Evolutionary conservation across 1,140 invertebrate genomes (phyloP).

Genomic region (Glomeris maerens): DNA sequence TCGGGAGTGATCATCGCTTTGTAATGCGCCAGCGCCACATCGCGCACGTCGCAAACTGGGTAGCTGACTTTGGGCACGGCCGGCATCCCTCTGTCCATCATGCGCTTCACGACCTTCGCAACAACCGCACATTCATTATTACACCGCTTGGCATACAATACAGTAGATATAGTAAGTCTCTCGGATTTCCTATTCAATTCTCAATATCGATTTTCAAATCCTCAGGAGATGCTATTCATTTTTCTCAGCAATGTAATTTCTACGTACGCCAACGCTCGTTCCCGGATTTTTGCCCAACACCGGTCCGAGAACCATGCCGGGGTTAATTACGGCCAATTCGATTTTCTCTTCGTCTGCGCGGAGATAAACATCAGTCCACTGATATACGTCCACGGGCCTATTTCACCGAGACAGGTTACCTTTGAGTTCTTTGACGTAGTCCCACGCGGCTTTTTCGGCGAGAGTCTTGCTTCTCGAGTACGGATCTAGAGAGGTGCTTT

Average conservation of each 20-base stretch:
- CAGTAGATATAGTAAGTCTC: too few relatives aligned
- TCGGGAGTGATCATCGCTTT: conserved; percentile 36
- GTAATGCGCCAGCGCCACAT: conserved; percentile 41
- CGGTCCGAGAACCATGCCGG: conserved; percentile 38
- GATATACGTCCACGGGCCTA: too few relatives aligned
- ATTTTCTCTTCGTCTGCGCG: conserved; percentile 35
- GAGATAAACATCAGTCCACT: too few relatives aligned
- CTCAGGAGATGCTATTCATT: too few relatives aligned
- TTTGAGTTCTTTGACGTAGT: conserved; percentile 36
- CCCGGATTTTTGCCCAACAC: conserved; percentile 31
- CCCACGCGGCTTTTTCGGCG: conserved; percentile 43
- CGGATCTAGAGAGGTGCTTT: conserved; percentile 25
- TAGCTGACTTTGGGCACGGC: conserved; percentile 36
- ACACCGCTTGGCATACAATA: too few relatives aligned
- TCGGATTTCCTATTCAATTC: too few relatives aligned
- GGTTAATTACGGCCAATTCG: conserved; percentile 39
- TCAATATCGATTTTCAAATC: too few relatives aligned
- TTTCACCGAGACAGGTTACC: too few relatives aligned
- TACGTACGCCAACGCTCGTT: conserved; percentile 31
- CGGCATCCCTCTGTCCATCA: conserved; percentile 35
- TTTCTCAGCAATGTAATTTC: too few relatives aligned
- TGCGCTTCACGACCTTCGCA: conserved; percentile 30
- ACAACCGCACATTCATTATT: too few relatives aligned
- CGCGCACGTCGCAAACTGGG: conserved; percentile 38
- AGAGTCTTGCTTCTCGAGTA: conserved; percentile 39